Evolutionary conservation across 2,113 vertebrate species (phyloP).

Genomic region (Aplodontia rufa): DNA sequence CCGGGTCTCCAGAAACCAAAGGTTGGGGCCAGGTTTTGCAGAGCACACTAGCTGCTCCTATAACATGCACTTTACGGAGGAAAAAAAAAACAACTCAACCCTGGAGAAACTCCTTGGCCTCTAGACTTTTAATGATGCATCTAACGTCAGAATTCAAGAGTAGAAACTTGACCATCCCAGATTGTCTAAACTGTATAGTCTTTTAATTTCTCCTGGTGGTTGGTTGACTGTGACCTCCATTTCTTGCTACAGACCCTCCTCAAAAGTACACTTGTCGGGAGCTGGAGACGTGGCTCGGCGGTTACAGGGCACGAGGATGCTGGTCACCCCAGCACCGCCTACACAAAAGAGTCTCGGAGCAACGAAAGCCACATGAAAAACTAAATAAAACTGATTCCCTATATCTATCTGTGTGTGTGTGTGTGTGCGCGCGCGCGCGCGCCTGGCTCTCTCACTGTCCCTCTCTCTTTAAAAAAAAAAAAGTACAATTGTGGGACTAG

Average conservation of each 20-base stretch:
- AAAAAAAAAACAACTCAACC: neutral
- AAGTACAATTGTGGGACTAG: no score
- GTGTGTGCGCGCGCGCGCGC: no score
- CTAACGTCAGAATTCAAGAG: neutral
- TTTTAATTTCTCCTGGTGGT: neutral
- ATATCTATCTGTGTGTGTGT: no score
- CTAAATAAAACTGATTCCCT: no score
- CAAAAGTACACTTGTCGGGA: neutral
- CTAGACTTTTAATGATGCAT: neutral
- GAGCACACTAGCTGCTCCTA: neutral
- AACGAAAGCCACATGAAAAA: no score
- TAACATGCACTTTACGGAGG: neutral
- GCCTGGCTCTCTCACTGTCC: no score
- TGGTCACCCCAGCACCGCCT: no score
- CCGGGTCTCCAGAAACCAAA: neutral
- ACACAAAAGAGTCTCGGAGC: no score
- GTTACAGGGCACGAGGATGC: no score
- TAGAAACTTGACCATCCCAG: neutral
- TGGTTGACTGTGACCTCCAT: neutral
- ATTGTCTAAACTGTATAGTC: no score
- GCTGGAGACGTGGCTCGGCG: no score
- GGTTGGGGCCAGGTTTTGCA: neutral
- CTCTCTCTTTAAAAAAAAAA: no score
- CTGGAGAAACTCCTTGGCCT: neutral
- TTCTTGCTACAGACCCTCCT: neutral